Evolutionary conservation across 2,113 vertebrate genomes (phyloP).

Genomic region (Microcebus murinus): DNA sequence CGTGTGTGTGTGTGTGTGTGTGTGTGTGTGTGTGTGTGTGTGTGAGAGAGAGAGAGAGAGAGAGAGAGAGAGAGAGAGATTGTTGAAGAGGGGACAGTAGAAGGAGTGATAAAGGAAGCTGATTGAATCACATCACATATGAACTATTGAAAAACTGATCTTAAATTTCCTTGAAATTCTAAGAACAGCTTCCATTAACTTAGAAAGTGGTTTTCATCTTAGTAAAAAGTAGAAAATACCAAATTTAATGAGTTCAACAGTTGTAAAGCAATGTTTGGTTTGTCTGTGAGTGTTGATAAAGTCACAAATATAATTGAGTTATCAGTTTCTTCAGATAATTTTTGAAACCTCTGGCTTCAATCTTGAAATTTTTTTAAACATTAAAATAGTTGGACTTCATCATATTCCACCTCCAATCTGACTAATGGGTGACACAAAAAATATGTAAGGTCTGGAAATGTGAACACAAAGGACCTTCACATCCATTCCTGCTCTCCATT

Average conservation of each 20-base stretch:
- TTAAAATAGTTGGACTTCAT: background rate
- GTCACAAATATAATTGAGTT: background rate
- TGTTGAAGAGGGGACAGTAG: background rate
- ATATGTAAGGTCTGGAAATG: background rate
- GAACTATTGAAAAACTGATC: background rate
- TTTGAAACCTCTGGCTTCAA: background rate
- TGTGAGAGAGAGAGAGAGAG: too few relatives aligned
- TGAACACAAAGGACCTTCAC: background rate
- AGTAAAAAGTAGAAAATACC: background rate
- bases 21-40: too few relatives aligned
- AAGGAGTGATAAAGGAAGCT: background rate
- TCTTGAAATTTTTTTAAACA: background rate
- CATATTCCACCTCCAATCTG: background rate
- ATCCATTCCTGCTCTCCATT: background rate
- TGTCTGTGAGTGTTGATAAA: slow-evolving; percentile 1
- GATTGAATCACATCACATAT: background rate
- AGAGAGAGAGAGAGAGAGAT: too few relatives aligned
- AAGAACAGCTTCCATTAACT: background rate
- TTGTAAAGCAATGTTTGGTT: background rate
- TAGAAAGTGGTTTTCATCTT: background rate
- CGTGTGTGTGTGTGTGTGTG: too few relatives aligned
- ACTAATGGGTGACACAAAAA: background rate
- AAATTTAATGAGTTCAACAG: background rate
- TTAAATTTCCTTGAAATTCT: slow-evolving; percentile 15
- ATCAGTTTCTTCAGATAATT: background rate